Base-by-base conservation (phyloP, 1,140 invertebrate species). In the Lithobius niger region DNA sequence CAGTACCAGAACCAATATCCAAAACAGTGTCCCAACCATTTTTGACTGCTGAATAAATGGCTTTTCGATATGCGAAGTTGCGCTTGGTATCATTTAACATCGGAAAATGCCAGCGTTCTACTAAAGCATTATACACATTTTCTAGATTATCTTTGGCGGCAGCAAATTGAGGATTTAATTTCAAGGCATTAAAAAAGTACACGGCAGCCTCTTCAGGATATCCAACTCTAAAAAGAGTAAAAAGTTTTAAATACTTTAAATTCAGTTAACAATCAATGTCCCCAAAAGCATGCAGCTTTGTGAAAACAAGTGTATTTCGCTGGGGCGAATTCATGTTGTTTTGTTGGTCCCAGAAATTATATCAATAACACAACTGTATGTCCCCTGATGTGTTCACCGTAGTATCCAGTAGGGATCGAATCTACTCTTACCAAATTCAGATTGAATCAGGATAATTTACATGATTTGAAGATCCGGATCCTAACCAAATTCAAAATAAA, bases 71-170 rank as follows among this genome's bases (percentile, higher is more conserved):
- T 4, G 77, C 72, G 54, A 71, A 64, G 70, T 88, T 88, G 52
- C 85, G 71, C 22, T 66, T 62, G 44, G 67, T 73, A 68, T 87
- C 84, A 73, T 88, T 88, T 2, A 88, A 64, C 86, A 88, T 88
- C 54, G 81, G 69, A 67, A 82, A 87, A 67, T 88, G 84, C 86
- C 86, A 88, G 43, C 84, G 69, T 58, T 84, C 81, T 27, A 88
- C 75, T 3, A 73, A 52, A 50, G 66, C 59, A 62, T 70, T 71
- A 21, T 64, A 68, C 13, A 71, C 61, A 56, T 69, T 72, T 48
- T 74, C 68, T 26, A 74, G 57, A 55, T 74, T 75, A 42, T 69
- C 65, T 24, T 57, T 56, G 1, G 66, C 66, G 28, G 64, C 62
- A 1, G 66, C 62, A 58, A 68, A 73, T 21, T 66, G 50, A 15